Conservation (phyloP, 2,797 vertebrate species). For the Catamblyrhynchus diadema region DNA sequence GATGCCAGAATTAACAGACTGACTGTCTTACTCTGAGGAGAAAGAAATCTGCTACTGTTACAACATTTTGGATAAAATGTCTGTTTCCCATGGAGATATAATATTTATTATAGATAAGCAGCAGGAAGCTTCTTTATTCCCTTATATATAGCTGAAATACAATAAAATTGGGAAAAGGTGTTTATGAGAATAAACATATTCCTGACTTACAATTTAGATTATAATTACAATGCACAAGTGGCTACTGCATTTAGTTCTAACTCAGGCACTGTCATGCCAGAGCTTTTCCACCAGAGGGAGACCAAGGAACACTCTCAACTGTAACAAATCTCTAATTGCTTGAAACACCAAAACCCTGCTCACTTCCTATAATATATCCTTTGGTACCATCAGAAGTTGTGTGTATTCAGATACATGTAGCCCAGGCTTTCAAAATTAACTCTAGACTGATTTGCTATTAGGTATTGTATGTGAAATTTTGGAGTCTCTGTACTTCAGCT, state of each 20-base stretch:
- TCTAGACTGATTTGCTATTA: neutral
- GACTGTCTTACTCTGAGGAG: neutral
- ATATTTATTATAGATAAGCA: neutral
- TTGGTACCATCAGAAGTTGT: neutral
- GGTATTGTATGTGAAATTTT: neutral
- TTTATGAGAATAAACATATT: neutral
- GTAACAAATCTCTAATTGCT: fast-evolving
- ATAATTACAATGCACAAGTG: neutral
- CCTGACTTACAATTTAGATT: neutral
- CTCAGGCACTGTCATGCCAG: neutral
- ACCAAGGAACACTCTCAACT: neutral
- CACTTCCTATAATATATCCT: fast-evolving
- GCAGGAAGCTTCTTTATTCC: neutral
- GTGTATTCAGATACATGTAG: fast-evolving
- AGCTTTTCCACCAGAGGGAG: slow-evolving; percentile 37
- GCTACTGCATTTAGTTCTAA: fast-evolving
- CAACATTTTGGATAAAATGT: neutral
- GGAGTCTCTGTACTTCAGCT: neutral
- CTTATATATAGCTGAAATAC: neutral
- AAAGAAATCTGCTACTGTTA: neutral
- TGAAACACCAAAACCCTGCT: neutral
- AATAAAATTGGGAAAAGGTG: neutral
- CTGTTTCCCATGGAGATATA: neutral
- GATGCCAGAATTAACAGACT: neutral
- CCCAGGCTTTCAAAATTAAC: neutral